These are phyloP conservation scores for Sorex fumeus DNA, from an alignment of 2,113 vertebrate genomes.

Conservation along the genomic window DNA sequence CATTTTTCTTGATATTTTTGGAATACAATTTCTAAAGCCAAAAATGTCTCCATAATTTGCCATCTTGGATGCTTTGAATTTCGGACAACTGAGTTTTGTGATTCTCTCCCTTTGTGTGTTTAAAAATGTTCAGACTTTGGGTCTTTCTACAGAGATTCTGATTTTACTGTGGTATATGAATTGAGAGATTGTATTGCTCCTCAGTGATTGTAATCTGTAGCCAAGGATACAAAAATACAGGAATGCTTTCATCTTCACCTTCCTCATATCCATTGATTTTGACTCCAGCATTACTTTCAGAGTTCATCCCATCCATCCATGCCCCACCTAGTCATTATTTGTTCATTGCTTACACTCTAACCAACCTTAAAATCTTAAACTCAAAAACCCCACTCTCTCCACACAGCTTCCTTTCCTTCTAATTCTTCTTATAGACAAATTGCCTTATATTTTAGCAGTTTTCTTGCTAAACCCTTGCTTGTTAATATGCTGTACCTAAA, in stretches of 20 bases:
- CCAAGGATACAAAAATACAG: neutral
- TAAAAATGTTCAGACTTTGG: neutral
- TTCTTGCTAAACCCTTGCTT: neutral
- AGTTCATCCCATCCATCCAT: too few relatives aligned
- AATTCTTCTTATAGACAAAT: neutral
- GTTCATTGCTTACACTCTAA: neutral
- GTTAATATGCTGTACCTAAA: neutral
- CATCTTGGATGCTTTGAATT: conserved; percentile 12
- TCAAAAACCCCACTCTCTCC: neutral
- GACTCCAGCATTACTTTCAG: neutral
- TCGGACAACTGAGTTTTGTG: neutral
- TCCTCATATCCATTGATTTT: neutral
- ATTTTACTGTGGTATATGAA: neutral
- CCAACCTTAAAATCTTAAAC: neutral
- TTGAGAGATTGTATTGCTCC: neutral
- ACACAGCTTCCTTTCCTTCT: neutral
- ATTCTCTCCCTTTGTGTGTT: neutral
- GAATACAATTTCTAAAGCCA: conserved; percentile 23
- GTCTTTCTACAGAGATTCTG: neutral
- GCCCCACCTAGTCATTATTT: too few relatives aligned
- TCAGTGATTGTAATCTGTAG: neutral
- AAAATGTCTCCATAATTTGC: neutral
- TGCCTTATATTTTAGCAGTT: neutral
- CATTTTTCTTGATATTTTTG: neutral
- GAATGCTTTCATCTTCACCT: neutral